phyloP scores from a whole-genome alignment of 2,113 vertebrate genomes.

The Tricholaema leucomelas region DNA sequence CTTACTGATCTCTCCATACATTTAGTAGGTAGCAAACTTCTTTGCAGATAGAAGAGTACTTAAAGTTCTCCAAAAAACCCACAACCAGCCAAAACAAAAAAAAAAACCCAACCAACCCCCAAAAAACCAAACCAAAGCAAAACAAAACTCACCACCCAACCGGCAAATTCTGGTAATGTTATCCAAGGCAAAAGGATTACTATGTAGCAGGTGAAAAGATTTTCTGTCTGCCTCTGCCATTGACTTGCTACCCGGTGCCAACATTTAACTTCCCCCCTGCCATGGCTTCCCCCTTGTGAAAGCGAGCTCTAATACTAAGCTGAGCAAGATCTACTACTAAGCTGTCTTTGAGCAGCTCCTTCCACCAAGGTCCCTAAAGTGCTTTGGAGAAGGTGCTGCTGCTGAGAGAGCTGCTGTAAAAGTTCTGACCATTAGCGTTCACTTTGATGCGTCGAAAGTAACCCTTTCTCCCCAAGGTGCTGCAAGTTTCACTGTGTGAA shows the following conservation, averaged over 20 bases:
- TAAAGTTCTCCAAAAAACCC: not conserved
- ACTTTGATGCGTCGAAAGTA: conserved; percentile 32
- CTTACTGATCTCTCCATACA: not conserved
- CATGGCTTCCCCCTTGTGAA: not conserved
- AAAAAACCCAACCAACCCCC: not conserved
- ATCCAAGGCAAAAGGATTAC: not conserved
- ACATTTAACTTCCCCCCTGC: not conserved
- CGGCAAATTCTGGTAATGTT: not conserved
- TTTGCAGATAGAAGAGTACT: not conserved
- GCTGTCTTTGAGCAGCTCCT: not conserved
- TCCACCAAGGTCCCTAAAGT: not conserved
- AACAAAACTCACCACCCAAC: not conserved
- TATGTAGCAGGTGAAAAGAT: not conserved
- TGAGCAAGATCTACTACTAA: not conserved
- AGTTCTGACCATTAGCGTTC: not conserved
- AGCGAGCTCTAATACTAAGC: not conserved
- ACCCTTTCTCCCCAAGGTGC: not conserved
- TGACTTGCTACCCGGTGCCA: not conserved
- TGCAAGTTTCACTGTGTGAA: conserved; percentile 18
- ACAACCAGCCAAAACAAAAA: too few species aligned
- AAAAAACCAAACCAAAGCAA: too few species aligned
- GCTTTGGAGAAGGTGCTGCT: not conserved
- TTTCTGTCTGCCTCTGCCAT: not conserved
- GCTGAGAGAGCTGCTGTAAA: conserved; percentile 2
- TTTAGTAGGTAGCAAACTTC: not conserved